Evolutionary conservation across 2,888 invertebrate genomes (phyloP), one percentile per base, ranked within the genome.

Genomic region (Maniola hyperantus): DNA sequence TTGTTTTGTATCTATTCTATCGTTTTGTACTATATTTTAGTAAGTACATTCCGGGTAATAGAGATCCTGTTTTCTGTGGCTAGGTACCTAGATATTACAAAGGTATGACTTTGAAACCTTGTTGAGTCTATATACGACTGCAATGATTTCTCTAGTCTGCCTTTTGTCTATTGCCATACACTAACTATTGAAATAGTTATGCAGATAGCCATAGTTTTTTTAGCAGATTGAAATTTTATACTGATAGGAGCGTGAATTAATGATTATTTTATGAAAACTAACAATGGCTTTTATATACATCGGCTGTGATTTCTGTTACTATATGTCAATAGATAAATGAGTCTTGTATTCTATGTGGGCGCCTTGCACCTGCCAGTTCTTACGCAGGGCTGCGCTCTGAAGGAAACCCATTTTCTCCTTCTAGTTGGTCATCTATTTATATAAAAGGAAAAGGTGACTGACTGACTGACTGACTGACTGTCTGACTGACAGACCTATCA

Each of bases 311-410:
- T 80, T 79, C 85, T 83, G 84, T 80, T 83, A 80, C 75, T 82
- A 63, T 75, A 76, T 77, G 79, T 80, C 78, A 78, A 82, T 80
- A 83, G 81, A 83, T 84, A 83, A 81, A 82, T 73, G 75, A 73
- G 70, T 71, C 67, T 70, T 73, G 70, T 72, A 75, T 71, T 63
- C 46, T 73, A 77, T 73, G 82, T 83, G 83, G 81, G 80, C 80
- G 82, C 77, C 73, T 69, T 76, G 87, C 91, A 91, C 90, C 91
- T 91, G 89, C 85, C 79, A 50, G 62, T 71, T 62, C 62, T 67
- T 59, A 67, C 15, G 51, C 62, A 70, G 72, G 72, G 73, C 61
- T 77, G 74, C 33, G 33, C 26, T 6, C 2, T 13, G 1, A 13
- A 33, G 53, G 44, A 53, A 51, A 58, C 42, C 26, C 33, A 10